These are phyloP conservation scores for Anoplopoma fimbria DNA, from an alignment of 2,113 vertebrate species.

Conservation along the genomic window DNA sequence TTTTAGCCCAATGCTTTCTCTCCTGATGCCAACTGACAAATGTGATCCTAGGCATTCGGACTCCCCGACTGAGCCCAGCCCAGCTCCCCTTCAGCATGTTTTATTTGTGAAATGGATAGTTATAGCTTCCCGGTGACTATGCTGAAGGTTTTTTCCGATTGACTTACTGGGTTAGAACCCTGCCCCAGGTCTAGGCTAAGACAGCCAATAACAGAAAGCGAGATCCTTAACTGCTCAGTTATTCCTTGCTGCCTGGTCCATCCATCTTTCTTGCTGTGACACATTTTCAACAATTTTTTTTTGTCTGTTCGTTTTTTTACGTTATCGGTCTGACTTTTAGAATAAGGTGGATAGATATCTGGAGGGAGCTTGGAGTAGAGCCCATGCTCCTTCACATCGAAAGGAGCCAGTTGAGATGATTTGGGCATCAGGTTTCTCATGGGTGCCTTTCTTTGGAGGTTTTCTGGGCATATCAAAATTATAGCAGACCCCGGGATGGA, in stretches of 20 bases:
- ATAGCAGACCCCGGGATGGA: background rate
- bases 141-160: conserved; percentile 24
- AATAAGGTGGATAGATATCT: background rate
- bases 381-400: background rate
- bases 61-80: conserved; percentile 35
- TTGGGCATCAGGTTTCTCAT: background rate
- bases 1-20: conserved; percentile 70
- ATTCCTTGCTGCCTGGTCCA: conserved; percentile 20
- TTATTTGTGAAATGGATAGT: conserved; percentile 62
- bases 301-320: background rate
- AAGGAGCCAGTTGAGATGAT: background rate
- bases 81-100: conserved; percentile 45
- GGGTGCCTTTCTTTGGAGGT: background rate
- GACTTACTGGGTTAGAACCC: conserved; percentile 34
- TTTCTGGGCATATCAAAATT: background rate
- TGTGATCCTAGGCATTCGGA: conserved; percentile 46
- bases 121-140: conserved; percentile 49
- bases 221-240: conserved; percentile 34
- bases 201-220: conserved; percentile 20
- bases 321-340: background rate
- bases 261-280: background rate
- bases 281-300: background rate
- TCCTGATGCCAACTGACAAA: conserved; percentile 66
- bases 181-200: conserved; percentile 32
- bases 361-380: background rate